phyloP scores from a whole-genome alignment of 2,113 vertebrate species.

The Clarias macrocephalus region DNA sequence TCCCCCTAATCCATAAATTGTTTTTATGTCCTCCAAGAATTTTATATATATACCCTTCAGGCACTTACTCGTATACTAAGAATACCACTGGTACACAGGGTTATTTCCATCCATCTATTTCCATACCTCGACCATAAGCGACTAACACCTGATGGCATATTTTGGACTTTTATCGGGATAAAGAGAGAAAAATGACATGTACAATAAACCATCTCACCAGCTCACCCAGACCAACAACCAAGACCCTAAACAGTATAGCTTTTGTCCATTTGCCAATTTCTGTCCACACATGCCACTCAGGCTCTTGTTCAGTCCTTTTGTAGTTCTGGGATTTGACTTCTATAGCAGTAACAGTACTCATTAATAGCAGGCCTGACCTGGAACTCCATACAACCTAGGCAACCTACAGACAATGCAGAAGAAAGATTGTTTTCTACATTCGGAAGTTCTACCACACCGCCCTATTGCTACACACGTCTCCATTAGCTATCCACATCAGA shows the following conservation, averaged over 20 bases:
- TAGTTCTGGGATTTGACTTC: not conserved
- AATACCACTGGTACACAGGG: not conserved
- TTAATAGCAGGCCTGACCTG: not conserved
- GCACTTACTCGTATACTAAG: not conserved
- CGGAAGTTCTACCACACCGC: not conserved
- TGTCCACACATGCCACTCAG: not conserved
- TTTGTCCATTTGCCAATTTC: not conserved
- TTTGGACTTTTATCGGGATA: too few relatives aligned
- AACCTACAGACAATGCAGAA: not conserved
- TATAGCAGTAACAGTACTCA: not conserved
- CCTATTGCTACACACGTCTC: not conserved
- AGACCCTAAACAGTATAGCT: not conserved
- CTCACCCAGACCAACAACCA: not conserved
- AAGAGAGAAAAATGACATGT: not conserved
- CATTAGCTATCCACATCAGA: not conserved
- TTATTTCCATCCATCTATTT: not conserved
- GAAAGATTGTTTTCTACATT: not conserved
- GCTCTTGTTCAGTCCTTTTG: not conserved
- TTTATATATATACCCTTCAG: not conserved
- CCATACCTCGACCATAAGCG: not conserved
- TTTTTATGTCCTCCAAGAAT: not conserved
- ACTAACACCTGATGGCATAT: not conserved
- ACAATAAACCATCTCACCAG: not conserved
- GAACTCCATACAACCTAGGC: too few relatives aligned
- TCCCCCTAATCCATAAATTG: not conserved